Evolutionary conservation across 2,888 invertebrate genomes (phyloP), one percentile per base, ranked within the genome.

Genomic region (Cataglyphis altisquamis): DNA sequence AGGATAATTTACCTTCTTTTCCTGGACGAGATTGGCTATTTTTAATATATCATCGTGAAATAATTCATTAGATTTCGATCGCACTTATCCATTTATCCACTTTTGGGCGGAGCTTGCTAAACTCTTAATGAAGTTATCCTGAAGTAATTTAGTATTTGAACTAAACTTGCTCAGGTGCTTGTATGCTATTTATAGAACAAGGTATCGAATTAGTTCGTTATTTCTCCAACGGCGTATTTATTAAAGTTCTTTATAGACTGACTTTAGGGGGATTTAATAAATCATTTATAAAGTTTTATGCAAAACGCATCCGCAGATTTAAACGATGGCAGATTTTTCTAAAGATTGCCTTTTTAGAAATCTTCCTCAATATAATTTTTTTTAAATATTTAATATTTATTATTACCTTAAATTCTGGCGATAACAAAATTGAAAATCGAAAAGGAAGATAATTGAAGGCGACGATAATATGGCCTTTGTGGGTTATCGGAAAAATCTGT

Each of bases 101-200:
- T 32, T 32, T 62, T 63, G 6, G 10, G 15, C 6, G 4, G 18
- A 74, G 25, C 45, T 9, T 0, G 5, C 18, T 39, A 52, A 67
- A 9, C 18, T 48, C 12, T 66, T 55, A n/a, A n/a, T n/a, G 18
- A 5, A 67, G 5, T 18, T 25, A n/a, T 45, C 36, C 21, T 39
- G 10, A 55, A 55, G 21, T 36, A 36, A 77, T 67, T 29, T 52
- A 67, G 36, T 15, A 66, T 52, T 55, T 39, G 55, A 68, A 29
- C 15, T 15, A 77, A 68, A 55, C 12, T 55, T 39, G 55, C 9
- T 67, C 21, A 48, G 21, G n/a, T 67, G 29, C 15, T 21, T 74
- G 18, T 21, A 10, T 3, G 36, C 48, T 75, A 52, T 77, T 77
- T 68, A 68, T 67, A 55, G 39, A 41, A 29, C 29, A 55, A 64